A percentile compares a stretch with the other conserved stretches of the same genome.
Conservation (phyloP, 2,113 vertebrate species). For the Trachemys scripta region DNA sequence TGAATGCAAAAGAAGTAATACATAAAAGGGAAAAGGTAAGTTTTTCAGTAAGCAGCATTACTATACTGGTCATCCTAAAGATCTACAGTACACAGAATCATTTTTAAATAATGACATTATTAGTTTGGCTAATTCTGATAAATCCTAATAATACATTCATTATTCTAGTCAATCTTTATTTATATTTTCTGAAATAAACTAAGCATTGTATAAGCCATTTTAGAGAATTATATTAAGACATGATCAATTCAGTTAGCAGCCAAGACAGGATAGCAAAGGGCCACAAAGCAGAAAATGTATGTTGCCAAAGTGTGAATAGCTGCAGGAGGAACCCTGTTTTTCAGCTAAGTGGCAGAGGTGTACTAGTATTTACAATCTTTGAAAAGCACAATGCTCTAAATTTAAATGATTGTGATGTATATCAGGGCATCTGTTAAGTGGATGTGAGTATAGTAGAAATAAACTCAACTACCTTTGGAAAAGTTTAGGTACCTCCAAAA, state of each 20-base stretch:
- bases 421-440: conserved; percentile 9
- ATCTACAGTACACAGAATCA: not conserved
- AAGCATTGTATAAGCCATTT: not conserved
- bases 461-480: conserved; percentile 36
- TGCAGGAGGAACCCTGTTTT: not conserved
- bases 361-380: not conserved
- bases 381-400: not conserved
- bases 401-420: not conserved
- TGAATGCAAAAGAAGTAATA: not conserved
- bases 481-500: not conserved
- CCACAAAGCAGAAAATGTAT: not conserved
- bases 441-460: conserved; percentile 19
- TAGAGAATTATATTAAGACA: not conserved
- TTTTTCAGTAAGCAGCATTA: not conserved
- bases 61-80: not conserved
- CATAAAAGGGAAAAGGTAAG: not conserved
- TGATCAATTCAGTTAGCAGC: not conserved
- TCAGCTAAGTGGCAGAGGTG: not conserved
- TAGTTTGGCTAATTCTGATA: not conserved
- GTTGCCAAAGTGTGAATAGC: not conserved
- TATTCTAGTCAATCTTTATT: not conserved
- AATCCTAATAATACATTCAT: not conserved
- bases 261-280: not conserved
- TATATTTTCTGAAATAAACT: not conserved
- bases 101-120: not conserved